These are phyloP conservation scores for Pangasianodon gigas DNA, from an alignment of 2,113 vertebrate species.

Conservation along the genomic window DNA sequence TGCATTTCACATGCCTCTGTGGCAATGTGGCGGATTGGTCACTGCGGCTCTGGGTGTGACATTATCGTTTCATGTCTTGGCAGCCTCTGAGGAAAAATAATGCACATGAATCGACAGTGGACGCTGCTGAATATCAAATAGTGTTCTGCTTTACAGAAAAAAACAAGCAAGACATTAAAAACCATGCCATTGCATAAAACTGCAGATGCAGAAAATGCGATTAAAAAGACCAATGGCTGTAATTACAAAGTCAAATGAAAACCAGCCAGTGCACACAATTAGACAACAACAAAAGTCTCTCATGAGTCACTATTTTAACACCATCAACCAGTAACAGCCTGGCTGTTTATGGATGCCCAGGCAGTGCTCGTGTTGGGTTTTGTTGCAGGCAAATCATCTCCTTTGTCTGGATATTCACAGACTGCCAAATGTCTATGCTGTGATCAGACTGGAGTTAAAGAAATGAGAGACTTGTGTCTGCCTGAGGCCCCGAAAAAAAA, in stretches of 20 bases:
- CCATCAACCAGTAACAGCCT: conserved; percentile 13
- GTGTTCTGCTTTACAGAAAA: neutral
- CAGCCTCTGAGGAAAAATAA: conserved; percentile 48
- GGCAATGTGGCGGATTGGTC: conserved; percentile 25
- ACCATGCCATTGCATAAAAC: conserved; percentile 44
- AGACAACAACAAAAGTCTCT: conserved; percentile 43
- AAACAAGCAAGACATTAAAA: conserved; percentile 43
- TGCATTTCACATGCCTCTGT: conserved; percentile 24
- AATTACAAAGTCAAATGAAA: conserved; percentile 47
- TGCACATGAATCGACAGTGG: conserved; percentile 37
- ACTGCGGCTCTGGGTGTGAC: conserved; percentile 33
- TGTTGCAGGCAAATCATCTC: conserved; percentile 21
- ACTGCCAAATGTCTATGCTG: conserved; percentile 24
- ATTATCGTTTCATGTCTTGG: conserved; percentile 51
- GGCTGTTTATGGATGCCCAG: conserved; percentile 10
- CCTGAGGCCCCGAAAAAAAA: neutral
- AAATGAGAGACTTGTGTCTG: conserved; percentile 45
- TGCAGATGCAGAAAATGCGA: conserved; percentile 44
- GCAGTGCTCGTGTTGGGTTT: conserved; percentile 21
- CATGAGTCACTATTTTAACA: conserved; percentile 40
- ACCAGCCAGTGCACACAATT: conserved; percentile 47
- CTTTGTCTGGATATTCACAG: conserved; percentile 40
- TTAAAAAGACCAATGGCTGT: conserved; percentile 45
- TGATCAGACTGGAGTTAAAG: conserved; percentile 43
- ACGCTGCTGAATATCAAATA: conserved; percentile 35